Base-by-base conservation (phyloP, 1,140 invertebrate genomes). In the Apis florea region DNA sequence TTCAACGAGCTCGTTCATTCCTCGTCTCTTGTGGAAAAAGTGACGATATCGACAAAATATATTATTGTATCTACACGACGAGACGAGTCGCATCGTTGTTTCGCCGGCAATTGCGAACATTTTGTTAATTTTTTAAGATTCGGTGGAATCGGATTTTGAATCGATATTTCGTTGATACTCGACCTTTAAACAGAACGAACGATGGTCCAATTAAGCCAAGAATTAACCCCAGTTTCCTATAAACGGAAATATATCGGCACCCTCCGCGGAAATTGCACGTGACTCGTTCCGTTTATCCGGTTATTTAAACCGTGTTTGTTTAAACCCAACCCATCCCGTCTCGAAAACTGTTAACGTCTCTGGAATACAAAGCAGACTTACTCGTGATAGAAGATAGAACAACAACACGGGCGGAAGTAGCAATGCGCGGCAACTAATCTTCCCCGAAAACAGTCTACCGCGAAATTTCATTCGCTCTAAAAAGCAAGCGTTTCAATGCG, bases 291-390 rank as follows among this genome's bases (percentile, higher is more conserved):
- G 68, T 69, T 53, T 69, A 49, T 24, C 10, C 68, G 68, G 68
- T 69, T 69, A 69, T 69, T 69, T 69, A 69, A 69, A 26, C 49
- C 68, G 24, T 24, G 49, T 53, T 70, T 53, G 21, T 15, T 70
- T 19, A 26, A 53, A 51, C n/a, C 24, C 24, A 17, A 19, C n/a
- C 8, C 40, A 6, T 5, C 11, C 66, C 67, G 47, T 53, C 68
- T 53, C 68, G 68, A 70, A 53, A 70, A 70, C 68, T 70, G 68
- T 70, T 70, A 70, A 26, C 47, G 68, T 70, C 26, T 8, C 49
- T 17, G 19, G 49, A 70, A 69, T 69, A 69, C 68, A 53, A 69
- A 70, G 68, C 68, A 53, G 68, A 70, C 10, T 70, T 70, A 8
- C 68, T 40, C 49, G 21, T 51, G 66, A 24, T 49, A 47, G 24